phyloP scores from a whole-genome alignment of 2,113 vertebrate genomes.

The Motacilla tschutschensis region DNA sequence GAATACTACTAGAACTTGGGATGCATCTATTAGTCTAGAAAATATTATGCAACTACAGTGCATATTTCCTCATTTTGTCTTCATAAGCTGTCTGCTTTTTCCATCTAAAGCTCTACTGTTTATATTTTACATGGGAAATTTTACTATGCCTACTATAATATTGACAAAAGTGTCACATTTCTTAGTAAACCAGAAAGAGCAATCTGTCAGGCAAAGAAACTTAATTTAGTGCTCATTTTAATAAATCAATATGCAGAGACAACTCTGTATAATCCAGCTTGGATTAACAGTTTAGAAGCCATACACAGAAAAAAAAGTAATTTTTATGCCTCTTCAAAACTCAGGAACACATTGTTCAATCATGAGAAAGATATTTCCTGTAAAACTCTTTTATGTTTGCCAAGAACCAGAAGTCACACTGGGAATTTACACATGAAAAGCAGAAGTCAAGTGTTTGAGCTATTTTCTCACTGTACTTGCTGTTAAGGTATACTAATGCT shows the following conservation, averaged over 20 bases:
- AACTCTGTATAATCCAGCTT: background rate
- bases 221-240: background rate
- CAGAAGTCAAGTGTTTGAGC: rapidly evolving
- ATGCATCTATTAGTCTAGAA: background rate
- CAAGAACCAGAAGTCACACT: background rate
- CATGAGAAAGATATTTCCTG: background rate
- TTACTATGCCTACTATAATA: background rate
- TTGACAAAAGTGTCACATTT: background rate
- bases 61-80: background rate
- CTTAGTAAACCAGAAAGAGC: background rate
- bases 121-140: background rate
- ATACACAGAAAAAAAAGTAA: background rate
- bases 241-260: background rate
- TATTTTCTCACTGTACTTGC: background rate
- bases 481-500: background rate
- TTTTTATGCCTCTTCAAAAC: background rate
- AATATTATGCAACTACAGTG: background rate
- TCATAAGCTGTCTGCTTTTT: background rate
- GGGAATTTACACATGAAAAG: background rate
- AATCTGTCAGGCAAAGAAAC: background rate
- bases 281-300: background rate
- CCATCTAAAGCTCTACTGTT: background rate
- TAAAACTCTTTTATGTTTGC: background rate
- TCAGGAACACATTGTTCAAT: background rate
- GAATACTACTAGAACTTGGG: background rate